phyloP scores from a whole-genome alignment of 2,113 vertebrate species.

The Myiagra hebetior region DNA sequence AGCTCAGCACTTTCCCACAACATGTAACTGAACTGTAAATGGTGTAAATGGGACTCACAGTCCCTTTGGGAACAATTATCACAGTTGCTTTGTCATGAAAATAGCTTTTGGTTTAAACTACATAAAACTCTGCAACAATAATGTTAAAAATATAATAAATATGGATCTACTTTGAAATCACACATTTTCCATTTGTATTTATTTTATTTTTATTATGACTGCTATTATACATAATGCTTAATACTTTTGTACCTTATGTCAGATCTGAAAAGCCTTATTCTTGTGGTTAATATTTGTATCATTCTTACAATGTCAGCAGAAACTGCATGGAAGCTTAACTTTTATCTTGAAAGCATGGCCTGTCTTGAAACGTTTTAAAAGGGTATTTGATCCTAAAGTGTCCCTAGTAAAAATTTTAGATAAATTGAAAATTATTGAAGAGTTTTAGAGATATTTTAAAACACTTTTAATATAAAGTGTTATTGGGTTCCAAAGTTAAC shows the following conservation, averaged over 20 bases:
- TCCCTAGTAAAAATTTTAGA: neutral
- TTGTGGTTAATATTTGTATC: neutral
- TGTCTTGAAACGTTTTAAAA: neutral
- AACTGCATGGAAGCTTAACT: neutral
- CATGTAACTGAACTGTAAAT: neutral
- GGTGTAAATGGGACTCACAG: neutral
- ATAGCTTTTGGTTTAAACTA: neutral
- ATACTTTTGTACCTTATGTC: neutral
- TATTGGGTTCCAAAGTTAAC: neutral
- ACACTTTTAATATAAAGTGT: neutral
- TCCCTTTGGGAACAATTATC: neutral
- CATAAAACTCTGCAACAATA: neutral
- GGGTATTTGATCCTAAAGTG: neutral
- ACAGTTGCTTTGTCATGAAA: neutral
- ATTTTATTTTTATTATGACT: neutral
- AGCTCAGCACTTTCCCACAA: neutral
- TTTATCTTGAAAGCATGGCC: neutral
- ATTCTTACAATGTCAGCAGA: neutral
- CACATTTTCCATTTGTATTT: neutral
- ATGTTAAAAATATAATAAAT: neutral
- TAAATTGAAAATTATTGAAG: neutral
- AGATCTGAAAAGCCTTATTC: neutral
- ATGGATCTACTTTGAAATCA: neutral
- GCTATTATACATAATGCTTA: neutral
- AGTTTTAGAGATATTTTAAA: neutral